Evolutionary conservation across 2,113 vertebrate genomes (phyloP).

Genomic region (Pterophyllum scalare): DNA sequence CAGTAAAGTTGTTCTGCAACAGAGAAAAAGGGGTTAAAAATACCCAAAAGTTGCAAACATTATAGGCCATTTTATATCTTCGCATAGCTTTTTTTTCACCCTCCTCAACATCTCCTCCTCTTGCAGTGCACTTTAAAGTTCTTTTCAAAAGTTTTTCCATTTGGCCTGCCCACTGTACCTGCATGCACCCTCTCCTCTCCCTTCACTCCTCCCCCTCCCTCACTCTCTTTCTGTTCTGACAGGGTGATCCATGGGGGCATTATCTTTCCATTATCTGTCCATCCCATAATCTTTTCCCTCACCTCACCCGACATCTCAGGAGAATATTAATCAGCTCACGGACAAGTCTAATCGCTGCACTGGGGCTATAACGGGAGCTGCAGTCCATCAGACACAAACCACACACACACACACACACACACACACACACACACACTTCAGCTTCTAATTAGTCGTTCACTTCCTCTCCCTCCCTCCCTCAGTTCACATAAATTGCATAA

Average conservation of each 20-base stretch:
- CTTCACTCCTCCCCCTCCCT: not conserved
- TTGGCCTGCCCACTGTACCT: slow-evolving; percentile 21
- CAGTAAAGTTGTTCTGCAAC: not conserved
- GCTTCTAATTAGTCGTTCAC: slow-evolving; percentile 44
- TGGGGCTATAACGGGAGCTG: slow-evolving; percentile 74
- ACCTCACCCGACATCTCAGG: slow-evolving; percentile 62
- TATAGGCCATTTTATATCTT: not conserved
- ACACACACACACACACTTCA: slow-evolving; percentile 1
- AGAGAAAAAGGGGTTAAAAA: not conserved
- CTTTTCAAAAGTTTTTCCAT: slow-evolving; percentile 17
- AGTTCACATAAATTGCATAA: slow-evolving; percentile 10
- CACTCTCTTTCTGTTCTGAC: slow-evolving; percentile 58
- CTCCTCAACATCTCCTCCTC: not conserved
- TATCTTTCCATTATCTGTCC: slow-evolving; percentile 78
- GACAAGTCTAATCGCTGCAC: slow-evolving; percentile 77
- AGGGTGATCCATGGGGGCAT: slow-evolving; percentile 77
- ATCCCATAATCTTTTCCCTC: slow-evolving; percentile 75
- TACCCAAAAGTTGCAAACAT: not conserved
- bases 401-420: slow-evolving; percentile 19
- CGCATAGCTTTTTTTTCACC: not conserved
- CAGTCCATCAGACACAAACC: slow-evolving; percentile 68
- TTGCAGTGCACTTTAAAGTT: not conserved
- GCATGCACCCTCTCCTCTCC: slow-evolving; percentile 5
- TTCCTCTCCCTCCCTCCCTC: slow-evolving; percentile 2
- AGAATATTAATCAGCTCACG: slow-evolving; percentile 76